Base-by-base conservation (phyloP, 2,113 vertebrate species). In the Agapornis roseicollis region DNA sequence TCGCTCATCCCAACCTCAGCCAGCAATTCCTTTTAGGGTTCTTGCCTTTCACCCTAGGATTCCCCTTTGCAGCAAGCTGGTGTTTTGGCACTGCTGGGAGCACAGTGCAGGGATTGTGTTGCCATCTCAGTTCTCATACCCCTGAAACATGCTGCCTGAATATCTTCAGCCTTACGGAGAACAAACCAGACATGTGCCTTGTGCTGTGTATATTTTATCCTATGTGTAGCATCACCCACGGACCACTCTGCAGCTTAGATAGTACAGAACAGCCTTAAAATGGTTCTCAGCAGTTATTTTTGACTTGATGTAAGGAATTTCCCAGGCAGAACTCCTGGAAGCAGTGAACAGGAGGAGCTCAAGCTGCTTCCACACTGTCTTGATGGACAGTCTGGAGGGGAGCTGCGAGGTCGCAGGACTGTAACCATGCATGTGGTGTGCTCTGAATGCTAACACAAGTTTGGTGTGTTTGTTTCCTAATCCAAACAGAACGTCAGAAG, bases 401-500 rank as follows among this genome's bases (percentile, higher is more conserved):
- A 91, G 64, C 85, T 23, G 74, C 5, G 6, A 56, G 63, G 70
- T 18, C 1, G 6, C 89, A 84, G 82, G 88, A 50, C 95, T 91
- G 2, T 93, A 92, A 85, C 96, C 80, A 19, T 58, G 99, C 98
- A 99, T 98, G 99, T 85, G 97, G 98, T 98, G 98, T 98, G 97
- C 98, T 98, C 98, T 98, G 98, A 98, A 96, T 98, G 98, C 98
- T 98, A 98, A 98, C 97, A 97, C 83, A 37, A 98, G 97, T 98
- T 97, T 98, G 98, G 95, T 98, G 97, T 98, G 98, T 98, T 98
- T 98, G 97, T 99, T 98, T 98, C 98, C 98, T 99, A 99, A 99
- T 98, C 97, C 97, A 97, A 99, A 98, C 99, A 99, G 99, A 99
- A 97, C 98, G 98, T 98, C 98, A 95, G 98, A 98, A 99, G 98